Evolutionary conservation across 2,113 vertebrate species (phyloP).

Genomic region (Melozone crissalis): DNA sequence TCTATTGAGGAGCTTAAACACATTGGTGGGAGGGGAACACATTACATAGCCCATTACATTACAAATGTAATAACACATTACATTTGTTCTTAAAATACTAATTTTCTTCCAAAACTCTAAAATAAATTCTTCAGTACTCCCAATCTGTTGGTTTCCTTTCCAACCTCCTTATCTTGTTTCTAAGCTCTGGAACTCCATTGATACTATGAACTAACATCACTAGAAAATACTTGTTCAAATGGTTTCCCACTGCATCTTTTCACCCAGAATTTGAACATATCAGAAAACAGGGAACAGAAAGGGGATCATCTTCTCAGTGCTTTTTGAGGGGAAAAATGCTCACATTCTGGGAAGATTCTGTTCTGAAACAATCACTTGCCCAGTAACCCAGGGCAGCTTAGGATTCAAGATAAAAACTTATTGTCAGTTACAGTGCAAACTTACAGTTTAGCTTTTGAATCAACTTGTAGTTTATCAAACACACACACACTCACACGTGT

Average conservation of each 20-base stretch:
- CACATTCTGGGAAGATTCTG: not conserved
- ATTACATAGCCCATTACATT: not conserved
- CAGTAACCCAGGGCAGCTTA: not conserved
- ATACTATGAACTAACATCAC: not conserved
- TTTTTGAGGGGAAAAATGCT: not conserved
- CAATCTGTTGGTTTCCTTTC: not conserved
- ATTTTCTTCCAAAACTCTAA: not conserved
- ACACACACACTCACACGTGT: accelerated
- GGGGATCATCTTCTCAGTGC: not conserved
- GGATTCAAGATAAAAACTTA: not conserved
- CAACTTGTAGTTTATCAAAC: not conserved
- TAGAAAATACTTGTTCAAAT: not conserved
- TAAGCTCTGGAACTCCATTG: not conserved
- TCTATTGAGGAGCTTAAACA: not conserved
- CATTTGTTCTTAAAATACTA: not conserved
- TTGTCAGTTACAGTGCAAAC: not conserved
- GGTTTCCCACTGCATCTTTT: not conserved
- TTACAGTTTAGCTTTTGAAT: not conserved
- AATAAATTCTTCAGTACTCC: not conserved
- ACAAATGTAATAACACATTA: too few relatives aligned
- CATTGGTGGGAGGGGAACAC: not conserved
- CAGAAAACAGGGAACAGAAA: not conserved
- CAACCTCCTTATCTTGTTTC: not conserved
- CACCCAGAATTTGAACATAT: not conserved
- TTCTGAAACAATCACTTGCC: not conserved